Evolutionary conservation across 2,113 vertebrate genomes (phyloP), one percentile per base, ranked within the genome.

Genomic region (Noctilio leporinus): DNA sequence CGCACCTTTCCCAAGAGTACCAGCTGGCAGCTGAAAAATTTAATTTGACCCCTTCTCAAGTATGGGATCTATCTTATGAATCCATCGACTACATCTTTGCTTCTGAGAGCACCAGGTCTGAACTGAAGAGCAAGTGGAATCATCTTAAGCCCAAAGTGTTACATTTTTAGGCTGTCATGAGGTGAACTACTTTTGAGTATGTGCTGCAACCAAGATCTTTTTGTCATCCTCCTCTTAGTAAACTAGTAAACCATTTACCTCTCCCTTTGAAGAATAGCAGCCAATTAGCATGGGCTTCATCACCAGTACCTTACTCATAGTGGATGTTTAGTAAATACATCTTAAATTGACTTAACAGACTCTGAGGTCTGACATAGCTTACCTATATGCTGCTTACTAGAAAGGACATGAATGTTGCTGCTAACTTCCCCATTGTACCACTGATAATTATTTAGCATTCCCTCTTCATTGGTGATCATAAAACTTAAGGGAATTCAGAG

Each of bases 1-100:
- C 99, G 9, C 97, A 98, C 49, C 98, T 99, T n/a, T 99, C 99
- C 9, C 98, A 98, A 96, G 99, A 99, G 90, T 99, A 99, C 77
- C 98, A 99, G 89, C 97, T 99, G 96, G 99, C 98, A 72, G 99
- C 99, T 15, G 98, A 99, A 70, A 99, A 99, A 2, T 99, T 99
- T 94, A 97, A 98, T 47, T 98, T 99, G 89, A 99, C 96, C 70
- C 98, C 51, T 8, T 97, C 99, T 30, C 99, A 98, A 45, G 59
- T 99, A 80, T 99, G 99, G 99, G 98, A 98, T 40, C 98, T 99
- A 38, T 99, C 99, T 78, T 98, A 98, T 75, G 96, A 98, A 84
- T 99, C 99, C 83, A 99, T 99, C 90, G 96, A 98, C 96, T 99
- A 98, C 28, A 98, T 98, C 96, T 99, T 99, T 75, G 99, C 99